These are phyloP conservation scores for Lypha dubia DNA, from an alignment of 2,888 invertebrate species.

Conservation along the genomic window DNA sequence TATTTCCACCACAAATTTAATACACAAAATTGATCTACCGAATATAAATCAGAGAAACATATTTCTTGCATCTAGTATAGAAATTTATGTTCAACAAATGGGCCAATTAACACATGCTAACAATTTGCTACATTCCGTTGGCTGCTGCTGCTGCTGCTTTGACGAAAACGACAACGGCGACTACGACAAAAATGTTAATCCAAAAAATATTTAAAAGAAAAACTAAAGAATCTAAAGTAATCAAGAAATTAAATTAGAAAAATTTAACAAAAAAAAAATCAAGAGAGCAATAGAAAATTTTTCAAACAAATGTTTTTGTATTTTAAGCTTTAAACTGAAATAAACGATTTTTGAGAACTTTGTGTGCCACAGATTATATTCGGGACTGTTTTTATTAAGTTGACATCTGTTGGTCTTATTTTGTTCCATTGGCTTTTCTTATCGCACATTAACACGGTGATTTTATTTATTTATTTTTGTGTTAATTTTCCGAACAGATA, in stretches of 20 bases:
- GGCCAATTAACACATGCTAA: constrained; percentile 66
- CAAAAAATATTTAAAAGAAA: constrained; percentile 31
- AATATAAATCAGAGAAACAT: constrained; percentile 51
- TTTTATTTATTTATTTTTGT: not conserved
- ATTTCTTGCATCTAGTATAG: not conserved
- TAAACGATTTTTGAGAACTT: constrained; percentile 18
- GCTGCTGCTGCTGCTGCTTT: not conserved
- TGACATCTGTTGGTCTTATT: constrained; percentile 68
- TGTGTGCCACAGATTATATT: constrained; percentile 14
- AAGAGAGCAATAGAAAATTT: not conserved
- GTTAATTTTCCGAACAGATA: constrained; percentile 8
- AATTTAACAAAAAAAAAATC: constrained; percentile 18
- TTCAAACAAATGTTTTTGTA: not conserved
- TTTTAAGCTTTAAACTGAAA: constrained; percentile 15
- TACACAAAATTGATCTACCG: constrained; percentile 51
- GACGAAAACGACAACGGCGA: not conserved
- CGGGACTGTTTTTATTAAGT: constrained; percentile 48
- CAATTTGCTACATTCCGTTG: constrained; percentile 50
- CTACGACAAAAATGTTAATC: constrained; percentile 24
- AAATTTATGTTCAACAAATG: constrained; percentile 70
- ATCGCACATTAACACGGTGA: constrained; percentile 30
- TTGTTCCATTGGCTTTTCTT: constrained; percentile 33
- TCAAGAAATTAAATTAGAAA: constrained; percentile 55
- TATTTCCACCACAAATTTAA: constrained; percentile 56
- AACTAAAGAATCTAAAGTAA: constrained; percentile 38